Base-by-base conservation (phyloP, 2,888 invertebrate genomes). In the Rhopalosiphum nymphaeae region DNA sequence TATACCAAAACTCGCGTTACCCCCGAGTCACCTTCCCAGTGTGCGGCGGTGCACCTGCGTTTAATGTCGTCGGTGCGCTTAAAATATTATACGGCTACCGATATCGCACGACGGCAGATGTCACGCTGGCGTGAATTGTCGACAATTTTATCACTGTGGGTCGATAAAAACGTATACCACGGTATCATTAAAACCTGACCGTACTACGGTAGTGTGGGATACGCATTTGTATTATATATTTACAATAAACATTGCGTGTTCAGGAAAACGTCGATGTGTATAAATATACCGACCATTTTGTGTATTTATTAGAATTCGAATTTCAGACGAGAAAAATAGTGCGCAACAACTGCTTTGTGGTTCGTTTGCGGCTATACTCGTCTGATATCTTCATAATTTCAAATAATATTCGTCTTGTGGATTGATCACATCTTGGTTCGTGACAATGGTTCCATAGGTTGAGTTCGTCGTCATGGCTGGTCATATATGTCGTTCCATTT, bases 41-140 rank as follows among this genome's bases (percentile, higher is more conserved):
- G 21, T 36, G 78, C n/a, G 21, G 21, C 21, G 9, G 78, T 78
- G 36, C 78, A 78, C 78, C 78, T 78, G 78, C 36, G 78, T 78
- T 78, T 42, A 78, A 78, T 78, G 78, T 78, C 36, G 78, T n/a
- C 4, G 29, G 29, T 29, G 61, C 21, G 7, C 78, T 78, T 78
- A 78, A 78, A 78, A 78, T 78, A 78, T 78, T 78, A 78, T 78
- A 36, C 36, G 78, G 78, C 78, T 21, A 78, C 78, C 36, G 78
- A 78, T 78, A 78, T 78, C 78, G 36, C 36, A 36, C 78, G 78
- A 42, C 78, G 21, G 78, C 78, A 78, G 78, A 78, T 78, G 78
- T 78, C 78, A 78, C 78, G 53, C 36, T 21, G 36, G 3, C 21
- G 78, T 78, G 78, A 78, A 78, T 36, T 36, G 78, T 78, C 78